Evolutionary conservation across 2,888 invertebrate species (phyloP).

Genomic region (Nephrotoma flavescens): DNA sequence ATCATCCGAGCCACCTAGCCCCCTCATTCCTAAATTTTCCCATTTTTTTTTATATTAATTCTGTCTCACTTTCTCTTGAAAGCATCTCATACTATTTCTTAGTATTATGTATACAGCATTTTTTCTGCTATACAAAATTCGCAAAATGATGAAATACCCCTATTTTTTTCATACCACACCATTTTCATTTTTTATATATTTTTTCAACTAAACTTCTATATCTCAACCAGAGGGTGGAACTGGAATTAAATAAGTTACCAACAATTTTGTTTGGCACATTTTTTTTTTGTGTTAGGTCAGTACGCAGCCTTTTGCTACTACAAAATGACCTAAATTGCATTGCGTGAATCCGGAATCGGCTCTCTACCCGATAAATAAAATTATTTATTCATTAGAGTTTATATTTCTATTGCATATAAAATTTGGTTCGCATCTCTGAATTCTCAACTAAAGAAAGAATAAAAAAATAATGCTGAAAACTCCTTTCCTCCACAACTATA

Average conservation of each 20-base stretch:
- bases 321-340: too few relatives aligned
- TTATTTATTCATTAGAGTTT: too few relatives aligned
- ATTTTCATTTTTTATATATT: not conserved
- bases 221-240: not conserved
- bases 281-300: not conserved
- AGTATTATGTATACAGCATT: not conserved
- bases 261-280: not conserved
- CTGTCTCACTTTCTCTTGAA: slow-evolving; percentile 3
- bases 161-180: not conserved
- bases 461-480: not conserved
- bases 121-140: not conserved
- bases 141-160: slow-evolving; percentile 2
- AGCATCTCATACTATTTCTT: slow-evolving; percentile 1
- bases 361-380: too few relatives aligned
- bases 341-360: too few relatives aligned
- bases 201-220: slow-evolving; percentile 2
- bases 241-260: not conserved
- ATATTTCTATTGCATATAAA: not conserved
- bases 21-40: not conserved
- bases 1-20: not conserved
- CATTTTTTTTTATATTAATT: not conserved
- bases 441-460: not conserved
- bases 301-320: not conserved
- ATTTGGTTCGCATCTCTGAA: not conserved
- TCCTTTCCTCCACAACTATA: not conserved